Base-by-base conservation (phyloP, 2,797 vertebrate genomes). In the Dallia pectoralis region DNA sequence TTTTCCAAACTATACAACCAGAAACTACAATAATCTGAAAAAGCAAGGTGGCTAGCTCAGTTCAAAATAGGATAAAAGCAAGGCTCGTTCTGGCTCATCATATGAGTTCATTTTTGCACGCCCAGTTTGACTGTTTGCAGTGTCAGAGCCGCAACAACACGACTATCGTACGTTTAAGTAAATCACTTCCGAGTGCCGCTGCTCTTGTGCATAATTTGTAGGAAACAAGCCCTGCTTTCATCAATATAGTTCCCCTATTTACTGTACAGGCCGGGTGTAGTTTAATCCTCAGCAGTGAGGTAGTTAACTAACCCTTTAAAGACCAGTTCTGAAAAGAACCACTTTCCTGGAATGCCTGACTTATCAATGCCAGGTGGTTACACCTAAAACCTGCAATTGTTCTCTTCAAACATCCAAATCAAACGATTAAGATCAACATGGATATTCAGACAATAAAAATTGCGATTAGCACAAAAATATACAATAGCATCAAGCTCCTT, bases 251-350 rank as follows among this genome's bases (percentile, higher is more conserved):
- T 96, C 97, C 97, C 96, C 96, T 99, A 99, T 99, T 94, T 99
- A 99, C 98, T 99, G 97, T 98, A 99, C 96, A 99, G 96, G 97
- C 95, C 96, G 97, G 97, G 97, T n/a, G n/a, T 96, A 98, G 97
- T 99, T 97, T 95, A 97, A 94, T 98, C 98, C 98, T 99, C 98
- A 96, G 96, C 97, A 99, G 96, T 98, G 98, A 99, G 98, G 97
- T 99, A 99, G 97, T 98, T 97, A 97, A 99, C 96, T 96, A 97
- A 99, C 96, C 96, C 97, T 97, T 97, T 97, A 97, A 93, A 98
- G 97, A 93, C 91, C 95, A 96, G 97, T 98, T 98, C 97, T 98
- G 95, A 99, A 99, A 97, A 99, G 97, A 99, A 99, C 97, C 96
- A 98, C 96, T 97, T 97, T 98, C 92, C 96, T 98, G 98, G 98